phyloP scores from a whole-genome alignment of 2,888 invertebrate species.

The Cephalotes varians region DNA sequence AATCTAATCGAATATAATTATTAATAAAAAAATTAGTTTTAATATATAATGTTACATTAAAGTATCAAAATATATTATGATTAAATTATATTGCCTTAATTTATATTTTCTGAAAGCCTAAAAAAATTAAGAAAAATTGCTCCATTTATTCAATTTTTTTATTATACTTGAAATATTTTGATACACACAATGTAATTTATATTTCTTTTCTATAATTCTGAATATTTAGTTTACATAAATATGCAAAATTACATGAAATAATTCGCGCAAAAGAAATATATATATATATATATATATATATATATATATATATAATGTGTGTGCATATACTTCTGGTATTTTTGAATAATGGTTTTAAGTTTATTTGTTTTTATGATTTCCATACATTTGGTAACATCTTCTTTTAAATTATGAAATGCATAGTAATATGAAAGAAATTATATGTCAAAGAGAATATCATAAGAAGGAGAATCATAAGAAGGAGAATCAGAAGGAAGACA shows the following conservation, averaged over 20 bases:
- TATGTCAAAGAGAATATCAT: not conserved
- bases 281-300: too few species aligned
- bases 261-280: not conserved
- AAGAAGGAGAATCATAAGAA: not conserved
- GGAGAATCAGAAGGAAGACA: not conserved
- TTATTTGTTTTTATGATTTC: not conserved
- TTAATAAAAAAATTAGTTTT: not conserved
- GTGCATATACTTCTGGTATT: not conserved
- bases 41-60: not conserved
- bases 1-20: not conserved
- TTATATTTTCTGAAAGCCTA: not conserved
- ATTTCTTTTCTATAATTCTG: not conserved
- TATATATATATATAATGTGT: too few species aligned
- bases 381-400: not conserved
- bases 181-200: not conserved
- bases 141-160: not conserved
- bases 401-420: not conserved
- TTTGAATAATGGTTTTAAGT: not conserved
- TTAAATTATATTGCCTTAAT: not conserved
- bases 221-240: not conserved
- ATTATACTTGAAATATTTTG: not conserved
- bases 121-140: not conserved
- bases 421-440: not conserved
- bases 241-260: not conserved
- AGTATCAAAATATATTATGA: not conserved